phyloP scores from a whole-genome alignment of 2,797 vertebrate genomes.

The Garrulus glandarius region DNA sequence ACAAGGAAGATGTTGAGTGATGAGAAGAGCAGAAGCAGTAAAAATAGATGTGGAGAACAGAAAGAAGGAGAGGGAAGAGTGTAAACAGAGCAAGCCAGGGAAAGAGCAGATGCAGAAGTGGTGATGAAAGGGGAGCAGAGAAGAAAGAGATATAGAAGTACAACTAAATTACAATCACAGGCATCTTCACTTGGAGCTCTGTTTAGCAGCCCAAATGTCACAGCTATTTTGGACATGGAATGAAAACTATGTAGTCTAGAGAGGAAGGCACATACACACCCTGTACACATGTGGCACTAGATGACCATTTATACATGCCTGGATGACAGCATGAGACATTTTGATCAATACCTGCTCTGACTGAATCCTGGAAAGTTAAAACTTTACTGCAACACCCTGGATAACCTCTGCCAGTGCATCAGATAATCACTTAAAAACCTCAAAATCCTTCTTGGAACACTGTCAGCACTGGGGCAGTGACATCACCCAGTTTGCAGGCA shows the following conservation, averaged over 20 bases:
- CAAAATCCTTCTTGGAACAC: neutral
- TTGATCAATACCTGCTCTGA: neutral
- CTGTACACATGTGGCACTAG: neutral
- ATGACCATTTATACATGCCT: neutral
- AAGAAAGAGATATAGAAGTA: neutral
- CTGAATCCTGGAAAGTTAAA: neutral
- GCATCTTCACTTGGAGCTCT: neutral
- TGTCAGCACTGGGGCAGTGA: neutral
- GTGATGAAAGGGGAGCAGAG: neutral
- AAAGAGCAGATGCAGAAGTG: neutral
- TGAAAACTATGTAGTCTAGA: neutral
- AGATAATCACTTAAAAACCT: neutral
- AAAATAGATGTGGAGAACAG: neutral
- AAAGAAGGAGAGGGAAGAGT: neutral
- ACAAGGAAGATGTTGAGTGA: neutral
- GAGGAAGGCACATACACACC: neutral
- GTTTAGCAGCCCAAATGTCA: slow-evolving; percentile 9
- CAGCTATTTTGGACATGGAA: slow-evolving; percentile 13
- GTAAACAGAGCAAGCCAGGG: neutral
- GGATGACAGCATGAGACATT: neutral
- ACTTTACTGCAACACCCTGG: neutral
- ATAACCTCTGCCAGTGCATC: neutral
- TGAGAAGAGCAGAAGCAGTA: neutral
- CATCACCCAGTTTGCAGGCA: neutral
- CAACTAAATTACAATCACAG: neutral